These are phyloP conservation scores for Melospiza georgiana DNA, from an alignment of 2,113 vertebrate species.

Conservation along the genomic window DNA sequence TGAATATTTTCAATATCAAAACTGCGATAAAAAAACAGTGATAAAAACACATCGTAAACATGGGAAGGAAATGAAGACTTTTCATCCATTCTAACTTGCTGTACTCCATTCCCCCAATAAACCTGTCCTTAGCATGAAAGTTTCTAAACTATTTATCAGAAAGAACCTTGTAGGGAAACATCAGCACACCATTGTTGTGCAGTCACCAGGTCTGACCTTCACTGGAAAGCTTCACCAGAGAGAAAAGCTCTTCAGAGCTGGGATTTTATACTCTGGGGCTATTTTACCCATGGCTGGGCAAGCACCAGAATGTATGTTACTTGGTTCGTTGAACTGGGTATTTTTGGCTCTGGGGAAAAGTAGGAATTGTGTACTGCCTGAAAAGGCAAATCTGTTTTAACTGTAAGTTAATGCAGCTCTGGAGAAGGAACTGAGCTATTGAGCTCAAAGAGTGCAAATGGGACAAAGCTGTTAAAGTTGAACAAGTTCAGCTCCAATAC, in stretches of 20 bases:
- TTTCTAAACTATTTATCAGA: background rate
- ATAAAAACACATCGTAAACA: accelerated
- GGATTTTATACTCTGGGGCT: background rate
- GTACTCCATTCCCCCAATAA: background rate
- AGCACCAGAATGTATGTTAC: background rate
- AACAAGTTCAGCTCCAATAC: background rate
- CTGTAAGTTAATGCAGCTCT: background rate
- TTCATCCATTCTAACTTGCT: background rate
- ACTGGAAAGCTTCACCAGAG: background rate
- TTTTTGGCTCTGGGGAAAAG: background rate
- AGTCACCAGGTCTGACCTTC: background rate
- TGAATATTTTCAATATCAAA: background rate
- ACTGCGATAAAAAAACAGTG: background rate
- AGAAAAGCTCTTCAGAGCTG: background rate
- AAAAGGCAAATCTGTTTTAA: background rate
- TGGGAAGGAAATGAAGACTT: background rate
- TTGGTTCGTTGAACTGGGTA: background rate
- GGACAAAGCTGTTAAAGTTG: background rate
- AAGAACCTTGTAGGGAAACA: background rate
- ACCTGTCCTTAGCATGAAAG: background rate
- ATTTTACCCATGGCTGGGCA: background rate
- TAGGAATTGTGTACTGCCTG: background rate
- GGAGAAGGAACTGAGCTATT: background rate
- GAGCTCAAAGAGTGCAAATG: background rate
- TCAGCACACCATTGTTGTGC: background rate